A percentile compares a stretch with the other conserved stretches of the same genome.
phyloP scores from a whole-genome alignment of 2,113 vertebrate genomes.

The Rhinoptilus africanus region DNA sequence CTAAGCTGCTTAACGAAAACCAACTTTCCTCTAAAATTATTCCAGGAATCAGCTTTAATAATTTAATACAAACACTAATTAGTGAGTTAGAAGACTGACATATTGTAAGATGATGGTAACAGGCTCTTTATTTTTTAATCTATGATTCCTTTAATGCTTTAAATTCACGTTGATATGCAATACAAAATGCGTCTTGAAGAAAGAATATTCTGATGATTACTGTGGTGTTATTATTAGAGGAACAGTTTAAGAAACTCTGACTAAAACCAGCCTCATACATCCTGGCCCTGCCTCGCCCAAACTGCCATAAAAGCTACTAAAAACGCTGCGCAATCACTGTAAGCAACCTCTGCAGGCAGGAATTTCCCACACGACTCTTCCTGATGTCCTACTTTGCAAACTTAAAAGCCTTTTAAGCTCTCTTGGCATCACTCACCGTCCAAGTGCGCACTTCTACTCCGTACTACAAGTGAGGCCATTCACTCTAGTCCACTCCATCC shows the following conservation, averaged over 20 bases:
- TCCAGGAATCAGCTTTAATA: neutral
- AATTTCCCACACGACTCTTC: neutral
- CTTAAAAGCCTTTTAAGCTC: neutral
- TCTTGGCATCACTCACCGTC: neutral
- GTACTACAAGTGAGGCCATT: neutral
- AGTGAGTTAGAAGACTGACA: constrained; percentile 31
- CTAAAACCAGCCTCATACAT: neutral
- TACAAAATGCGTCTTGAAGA: neutral
- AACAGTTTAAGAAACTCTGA: neutral
- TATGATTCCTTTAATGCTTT: neutral
- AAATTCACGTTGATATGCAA: neutral
- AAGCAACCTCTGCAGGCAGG: neutral
- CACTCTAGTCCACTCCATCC: neutral
- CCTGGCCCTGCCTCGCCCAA: neutral
- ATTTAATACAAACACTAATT: constrained; percentile 15
- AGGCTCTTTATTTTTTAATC: neutral
- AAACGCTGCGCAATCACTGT: neutral
- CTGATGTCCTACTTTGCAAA: neutral
- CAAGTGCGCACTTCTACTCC: neutral
- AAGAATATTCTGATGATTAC: neutral
- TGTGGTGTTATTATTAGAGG: neutral
- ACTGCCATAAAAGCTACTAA: neutral
- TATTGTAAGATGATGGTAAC: neutral
- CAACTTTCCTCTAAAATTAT: neutral
- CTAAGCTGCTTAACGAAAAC: neutral